phyloP scores from a whole-genome alignment of 1,140 invertebrate genomes.

The Teleopsis dalmanni region DNA sequence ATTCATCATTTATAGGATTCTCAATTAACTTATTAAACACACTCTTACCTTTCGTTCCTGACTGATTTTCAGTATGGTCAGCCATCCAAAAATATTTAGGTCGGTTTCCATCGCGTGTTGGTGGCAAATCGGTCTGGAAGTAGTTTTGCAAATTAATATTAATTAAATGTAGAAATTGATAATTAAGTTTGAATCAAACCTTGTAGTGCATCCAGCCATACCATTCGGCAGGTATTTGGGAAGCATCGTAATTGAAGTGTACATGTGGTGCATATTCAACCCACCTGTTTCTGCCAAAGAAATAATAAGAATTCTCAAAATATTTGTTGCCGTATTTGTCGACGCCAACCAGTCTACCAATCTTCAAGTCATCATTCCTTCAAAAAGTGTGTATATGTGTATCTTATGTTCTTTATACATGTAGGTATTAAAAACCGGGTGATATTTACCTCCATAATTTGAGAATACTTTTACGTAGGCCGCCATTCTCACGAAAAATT shows the following conservation, averaged over 20 bases:
- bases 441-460: constrained; percentile 70
- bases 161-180: not conserved
- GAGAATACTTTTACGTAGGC: constrained; percentile 57
- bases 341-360: constrained; percentile 75
- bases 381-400: constrained; percentile 29
- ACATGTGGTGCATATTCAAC: constrained; percentile 72
- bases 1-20: no score
- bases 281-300: constrained; percentile 90
- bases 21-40: no score
- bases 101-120: constrained; percentile 58
- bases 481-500: constrained; percentile 70
- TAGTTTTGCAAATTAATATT: constrained; percentile 2
- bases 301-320: constrained; percentile 84
- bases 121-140: constrained; percentile 46
- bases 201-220: constrained; percentile 80
- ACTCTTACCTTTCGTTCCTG: constrained; percentile 60
- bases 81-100: constrained; percentile 81
- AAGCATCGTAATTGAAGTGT: constrained; percentile 84
- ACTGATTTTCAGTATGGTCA: constrained; percentile 74
- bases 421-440: no score
- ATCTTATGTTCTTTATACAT: no score
- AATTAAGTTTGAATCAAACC: constrained; percentile 60
- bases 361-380: constrained; percentile 82
- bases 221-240: constrained; percentile 89
- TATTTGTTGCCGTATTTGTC: constrained; percentile 97